phyloP scores from a whole-genome alignment of 1,140 invertebrate genomes.

The Neoseiulus cucumeris region DNA sequence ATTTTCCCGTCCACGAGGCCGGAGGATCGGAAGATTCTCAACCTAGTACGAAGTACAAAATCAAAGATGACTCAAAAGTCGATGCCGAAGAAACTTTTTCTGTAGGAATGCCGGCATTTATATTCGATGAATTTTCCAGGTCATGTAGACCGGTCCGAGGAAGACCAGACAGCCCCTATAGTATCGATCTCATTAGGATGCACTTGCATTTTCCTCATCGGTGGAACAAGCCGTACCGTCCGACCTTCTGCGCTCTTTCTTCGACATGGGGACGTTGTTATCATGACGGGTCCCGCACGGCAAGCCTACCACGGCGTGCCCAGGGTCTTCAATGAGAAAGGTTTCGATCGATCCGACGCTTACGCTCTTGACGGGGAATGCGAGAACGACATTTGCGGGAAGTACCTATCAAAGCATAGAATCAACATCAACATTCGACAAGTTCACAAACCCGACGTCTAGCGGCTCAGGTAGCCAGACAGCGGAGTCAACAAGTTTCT shows the following conservation, averaged over 20 bases:
- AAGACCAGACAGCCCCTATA: constrained; percentile 55
- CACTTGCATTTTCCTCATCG: constrained; percentile 61
- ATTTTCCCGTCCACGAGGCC: background rate
- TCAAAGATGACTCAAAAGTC: no score
- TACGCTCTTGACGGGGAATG: constrained; percentile 13
- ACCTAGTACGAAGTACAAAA: no score
- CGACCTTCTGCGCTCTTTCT: constrained; percentile 44
- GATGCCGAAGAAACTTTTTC: no score
- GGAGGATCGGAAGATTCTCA: background rate
- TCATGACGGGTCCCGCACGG: constrained; percentile 55
- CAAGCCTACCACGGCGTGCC: constrained; percentile 64
- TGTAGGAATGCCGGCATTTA: no score
- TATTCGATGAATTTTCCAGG: constrained; percentile 33
- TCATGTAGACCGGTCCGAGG: constrained; percentile 79
- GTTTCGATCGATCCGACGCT: constrained; percentile 31
- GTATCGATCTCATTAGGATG: constrained; percentile 79
- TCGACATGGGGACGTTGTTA: constrained; percentile 52
- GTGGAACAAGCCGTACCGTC: constrained; percentile 38
- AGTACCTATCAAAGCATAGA: constrained; percentile 38
- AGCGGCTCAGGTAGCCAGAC: background rate
- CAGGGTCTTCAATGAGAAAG: constrained; percentile 37
- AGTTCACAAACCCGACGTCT: constrained; percentile 28
- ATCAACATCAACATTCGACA: constrained; percentile 58
- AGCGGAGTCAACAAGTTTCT: no score
- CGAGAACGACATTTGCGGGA: constrained; percentile 32